Conservation (phyloP, 2,888 invertebrate genomes). For the Eucera pruinosa region DNA sequence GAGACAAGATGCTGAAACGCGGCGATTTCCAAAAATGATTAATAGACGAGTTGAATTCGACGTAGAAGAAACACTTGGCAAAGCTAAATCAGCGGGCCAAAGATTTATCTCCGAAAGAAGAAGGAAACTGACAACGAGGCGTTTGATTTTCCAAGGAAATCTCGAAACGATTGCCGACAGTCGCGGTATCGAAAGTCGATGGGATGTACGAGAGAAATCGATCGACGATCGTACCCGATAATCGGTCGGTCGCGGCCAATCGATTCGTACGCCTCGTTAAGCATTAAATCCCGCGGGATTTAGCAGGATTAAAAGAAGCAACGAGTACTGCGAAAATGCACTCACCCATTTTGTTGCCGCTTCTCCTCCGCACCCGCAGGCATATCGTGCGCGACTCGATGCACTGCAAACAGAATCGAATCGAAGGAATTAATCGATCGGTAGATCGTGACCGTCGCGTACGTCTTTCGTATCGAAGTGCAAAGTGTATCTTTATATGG, state of each 20-base stretch:
- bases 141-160: not conserved
- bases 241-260: no score
- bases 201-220: not conserved
- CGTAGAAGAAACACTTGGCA: no score
- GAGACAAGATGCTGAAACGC: no score
- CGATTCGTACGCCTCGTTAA: no score
- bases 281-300: not conserved
- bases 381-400: conserved; percentile 98
- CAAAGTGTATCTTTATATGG: no score
- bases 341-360: conserved; percentile 95
- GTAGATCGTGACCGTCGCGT: not conserved
- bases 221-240: no score
- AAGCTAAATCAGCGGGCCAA: no score
- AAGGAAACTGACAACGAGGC: not conserved
- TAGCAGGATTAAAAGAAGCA: not conserved
- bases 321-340: conserved; percentile 72
- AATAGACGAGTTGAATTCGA: no score
- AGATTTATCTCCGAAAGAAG: no score
- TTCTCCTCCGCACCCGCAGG: conserved; percentile 94
- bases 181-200: conserved; percentile 25
- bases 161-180: not conserved
- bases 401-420: conserved; percentile 89
- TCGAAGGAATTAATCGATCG: conserved; percentile 25
- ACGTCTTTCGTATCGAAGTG: not conserved
- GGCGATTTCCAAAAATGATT: no score